Evolutionary conservation across 2,113 vertebrate genomes (phyloP), one percentile per base, ranked within the genome.

Genomic region (Nothocercus nigrocapillus): DNA sequence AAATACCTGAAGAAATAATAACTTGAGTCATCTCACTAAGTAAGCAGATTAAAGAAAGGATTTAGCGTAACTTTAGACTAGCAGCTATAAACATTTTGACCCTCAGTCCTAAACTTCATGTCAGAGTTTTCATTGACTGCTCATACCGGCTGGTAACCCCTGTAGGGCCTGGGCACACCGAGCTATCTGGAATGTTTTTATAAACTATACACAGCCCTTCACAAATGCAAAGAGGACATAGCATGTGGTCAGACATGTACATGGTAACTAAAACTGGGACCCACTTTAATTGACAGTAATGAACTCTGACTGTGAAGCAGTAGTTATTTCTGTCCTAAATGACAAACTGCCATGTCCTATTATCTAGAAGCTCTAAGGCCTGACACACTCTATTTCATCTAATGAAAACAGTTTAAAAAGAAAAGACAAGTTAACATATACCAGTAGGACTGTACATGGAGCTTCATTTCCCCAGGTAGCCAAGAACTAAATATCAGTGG

Each of bases 291-390:
- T 93, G 88, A 95, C 34, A 87, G 72, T 96, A 96, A 96, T 81
- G 67, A 94, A 76, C 86, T 95, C 86, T 92, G 97, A 96, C 11
- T 13, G 87, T 77, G 78, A 86, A 91, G 91, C 82, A 84, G 72
- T 75, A 76, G 93, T 94, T 96, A 95, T 96, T 97, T 95, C 90
- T 90, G 91, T 96, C 88, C 85, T 81, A 76, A 90, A 96, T 95
- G 93, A 96, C 97, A 90, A 94, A 94, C 81, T 97, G 95, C 78
- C 95, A 85, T 83, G 78, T 96, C 82, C 85, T 84, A 92, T 96
- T 96, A 95, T 61, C 88, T 44, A 75, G 84, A 85, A 93, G 38
- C 42, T 96, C 88, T 78, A 93, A 92, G 80, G 64, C 30, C 78
- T 95, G 95, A 91, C 96, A 95, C 66, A 91, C 30, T 83, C 88